Conservation (phyloP, 2,888 invertebrate genomes). For the Dugesia japonica region DNA sequence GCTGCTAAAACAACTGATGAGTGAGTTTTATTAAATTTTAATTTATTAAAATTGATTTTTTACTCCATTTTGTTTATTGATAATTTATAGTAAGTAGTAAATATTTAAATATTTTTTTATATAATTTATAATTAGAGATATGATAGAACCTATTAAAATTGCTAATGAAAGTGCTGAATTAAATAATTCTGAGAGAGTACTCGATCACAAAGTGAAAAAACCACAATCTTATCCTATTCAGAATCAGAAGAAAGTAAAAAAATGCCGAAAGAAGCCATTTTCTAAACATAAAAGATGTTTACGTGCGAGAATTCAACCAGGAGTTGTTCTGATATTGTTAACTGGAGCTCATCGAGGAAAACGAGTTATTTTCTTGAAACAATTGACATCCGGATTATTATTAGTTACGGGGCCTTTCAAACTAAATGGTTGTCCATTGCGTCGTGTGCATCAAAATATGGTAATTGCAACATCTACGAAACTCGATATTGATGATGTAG, state of each 20-base stretch:
- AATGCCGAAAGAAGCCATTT: background rate
- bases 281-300: background rate
- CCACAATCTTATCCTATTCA: too few relatives aligned
- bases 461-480: constrained; percentile 82
- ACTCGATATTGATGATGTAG: constrained; percentile 36
- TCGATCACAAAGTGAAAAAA: too few relatives aligned
- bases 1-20: background rate
- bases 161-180: too few relatives aligned
- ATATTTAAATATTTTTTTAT: too few relatives aligned
- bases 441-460: constrained; percentile 81
- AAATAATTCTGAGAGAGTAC: too few relatives aligned
- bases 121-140: too few relatives aligned
- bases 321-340: constrained; percentile 75
- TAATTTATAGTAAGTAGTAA: too few relatives aligned
- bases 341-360: constrained; percentile 81
- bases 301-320: constrained; percentile 61
- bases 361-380: constrained; percentile 78
- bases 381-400: constrained; percentile 69
- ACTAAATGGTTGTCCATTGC: constrained; percentile 79
- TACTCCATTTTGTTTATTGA: too few relatives aligned
- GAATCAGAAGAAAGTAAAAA: too few relatives aligned
- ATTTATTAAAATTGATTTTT: too few relatives aligned
- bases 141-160: too few relatives aligned
- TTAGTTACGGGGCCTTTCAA: constrained; percentile 82
- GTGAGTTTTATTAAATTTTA: background rate